Percentiles rank a stretch among this genome's conserved stretches.
These are phyloP conservation scores for Halocynthia aurantium DNA, from an alignment of 23 tunicate species.

Conservation along the genomic window DNA sequence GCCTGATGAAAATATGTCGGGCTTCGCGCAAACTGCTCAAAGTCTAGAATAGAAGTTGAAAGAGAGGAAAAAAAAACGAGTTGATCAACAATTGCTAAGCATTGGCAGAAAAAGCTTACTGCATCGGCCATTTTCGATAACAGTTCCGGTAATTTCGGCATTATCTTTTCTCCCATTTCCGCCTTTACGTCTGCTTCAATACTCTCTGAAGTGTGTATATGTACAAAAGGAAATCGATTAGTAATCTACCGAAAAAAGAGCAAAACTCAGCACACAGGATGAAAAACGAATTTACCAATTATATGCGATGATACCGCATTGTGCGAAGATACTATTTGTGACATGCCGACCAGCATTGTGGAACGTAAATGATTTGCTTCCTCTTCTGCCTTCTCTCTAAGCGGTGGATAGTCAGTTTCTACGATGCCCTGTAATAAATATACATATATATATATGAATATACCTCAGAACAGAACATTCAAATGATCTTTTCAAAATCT, in stretches of 20 bases:
- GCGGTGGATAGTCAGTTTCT: constrained; percentile 21
- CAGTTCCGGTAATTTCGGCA: constrained; percentile 39
- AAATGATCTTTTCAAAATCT: too few relatives aligned
- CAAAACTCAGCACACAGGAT: too few relatives aligned
- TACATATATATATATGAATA: neutral
- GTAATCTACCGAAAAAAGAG: neutral
- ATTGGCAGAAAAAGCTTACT: constrained; percentile 2
- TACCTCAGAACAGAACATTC: neutral
- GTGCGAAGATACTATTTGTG: constrained; percentile 35
- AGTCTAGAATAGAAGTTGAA: constrained; percentile 14
- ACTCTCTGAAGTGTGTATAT: constrained; percentile 9
- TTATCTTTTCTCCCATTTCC: constrained; percentile 21
- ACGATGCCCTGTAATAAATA: constrained; percentile 34
- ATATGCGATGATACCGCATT: constrained; percentile 22
- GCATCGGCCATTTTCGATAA: constrained; percentile 35
- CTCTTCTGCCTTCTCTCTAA: constrained; percentile 33
- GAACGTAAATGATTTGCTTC: constrained; percentile 26
- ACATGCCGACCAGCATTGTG: constrained; percentile 26
- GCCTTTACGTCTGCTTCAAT: constrained; percentile 40
- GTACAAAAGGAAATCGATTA: neutral
- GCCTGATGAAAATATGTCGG: constrained; percentile 28
- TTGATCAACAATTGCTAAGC: neutral
- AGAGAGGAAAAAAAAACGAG: neutral
- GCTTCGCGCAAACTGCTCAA: constrained; percentile 27
- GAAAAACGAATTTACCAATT: constrained; percentile 22